A percentile compares a stretch with the other conserved stretches of the same genome.
Evolutionary conservation across 2,797 vertebrate species (phyloP).

Genomic region (Amblyopsis hoosieri): DNA sequence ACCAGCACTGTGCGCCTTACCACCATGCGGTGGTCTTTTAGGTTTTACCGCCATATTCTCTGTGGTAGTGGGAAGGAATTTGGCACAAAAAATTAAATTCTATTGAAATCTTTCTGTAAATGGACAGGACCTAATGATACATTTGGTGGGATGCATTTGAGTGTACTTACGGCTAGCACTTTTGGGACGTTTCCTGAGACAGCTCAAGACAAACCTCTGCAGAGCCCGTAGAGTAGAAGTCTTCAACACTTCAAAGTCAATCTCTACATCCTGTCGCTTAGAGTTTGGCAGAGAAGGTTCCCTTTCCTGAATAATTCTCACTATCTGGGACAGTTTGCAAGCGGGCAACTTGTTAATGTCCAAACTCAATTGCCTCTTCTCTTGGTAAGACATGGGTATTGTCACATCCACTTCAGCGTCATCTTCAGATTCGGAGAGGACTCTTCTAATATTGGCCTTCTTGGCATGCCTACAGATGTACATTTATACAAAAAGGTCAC

Average conservation of each 20-base stretch:
- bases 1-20: slow-evolving; percentile 72
- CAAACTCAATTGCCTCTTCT: slow-evolving; percentile 86
- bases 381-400: slow-evolving; percentile 84
- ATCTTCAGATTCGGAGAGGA: slow-evolving; percentile 56
- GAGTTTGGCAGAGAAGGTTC: slow-evolving; percentile 78
- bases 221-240: slow-evolving; percentile 86
- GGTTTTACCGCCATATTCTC: slow-evolving; percentile 69
- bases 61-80: slow-evolving; percentile 41
- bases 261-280: slow-evolving; percentile 83
- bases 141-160: background rate
- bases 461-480: slow-evolving; percentile 54
- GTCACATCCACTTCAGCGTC: slow-evolving; percentile 57
- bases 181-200: slow-evolving; percentile 78
- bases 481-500: slow-evolving; percentile 2
- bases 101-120: background rate
- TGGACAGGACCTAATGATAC: background rate
- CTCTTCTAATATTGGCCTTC: slow-evolving; percentile 22
- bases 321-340: slow-evolving; percentile 84
- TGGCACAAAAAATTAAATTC: background rate
- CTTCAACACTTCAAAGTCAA: slow-evolving; percentile 89
- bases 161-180: slow-evolving; percentile 74
- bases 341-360: slow-evolving; percentile 90
- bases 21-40: slow-evolving; percentile 64
- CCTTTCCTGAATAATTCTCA: slow-evolving; percentile 85
- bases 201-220: slow-evolving; percentile 82